A percentile compares a stretch with the other conserved stretches of the same genome.
Conservation (phyloP, 37 sponge, comb jelly and placozoan species). For the Aplysina aerophoba region DNA sequence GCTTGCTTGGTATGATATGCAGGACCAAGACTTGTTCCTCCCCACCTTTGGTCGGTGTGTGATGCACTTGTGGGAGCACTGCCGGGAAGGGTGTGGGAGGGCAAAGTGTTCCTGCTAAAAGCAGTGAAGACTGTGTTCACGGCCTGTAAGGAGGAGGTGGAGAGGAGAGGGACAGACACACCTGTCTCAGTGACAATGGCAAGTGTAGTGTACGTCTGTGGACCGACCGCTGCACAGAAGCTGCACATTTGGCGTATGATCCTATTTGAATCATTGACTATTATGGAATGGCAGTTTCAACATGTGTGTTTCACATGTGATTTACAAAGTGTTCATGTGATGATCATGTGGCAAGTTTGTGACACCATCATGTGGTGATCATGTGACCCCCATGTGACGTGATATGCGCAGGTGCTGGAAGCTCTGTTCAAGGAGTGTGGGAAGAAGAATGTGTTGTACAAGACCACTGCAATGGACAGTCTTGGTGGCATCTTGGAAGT, state of each 20-base stretch:
- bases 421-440: constrained; percentile 57
- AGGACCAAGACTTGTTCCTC: constrained; percentile 54
- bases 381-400: background rate
- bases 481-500: constrained; percentile 42
- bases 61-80: constrained; percentile 43
- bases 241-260: no score
- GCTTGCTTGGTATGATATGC: no score
- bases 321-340: no score
- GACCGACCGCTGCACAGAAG: no score
- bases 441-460: constrained; percentile 38
- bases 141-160: constrained; percentile 40
- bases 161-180: background rate
- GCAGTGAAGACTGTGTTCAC: constrained; percentile 41
- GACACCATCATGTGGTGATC: background rate
- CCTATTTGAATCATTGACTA: no score
- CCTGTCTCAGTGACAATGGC: constrained; percentile 34
- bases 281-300: no score
- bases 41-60: constrained; percentile 46
- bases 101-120: constrained; percentile 57
- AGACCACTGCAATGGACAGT: constrained; percentile 47
- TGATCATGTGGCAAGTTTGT: background rate
- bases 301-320: background rate
- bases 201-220: background rate
- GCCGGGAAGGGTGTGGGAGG: constrained; percentile 74
- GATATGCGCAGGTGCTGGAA: constrained; percentile 33